Evolutionary conservation across 2,888 invertebrate genomes (phyloP).

Genomic region (Gerris lacustris): DNA sequence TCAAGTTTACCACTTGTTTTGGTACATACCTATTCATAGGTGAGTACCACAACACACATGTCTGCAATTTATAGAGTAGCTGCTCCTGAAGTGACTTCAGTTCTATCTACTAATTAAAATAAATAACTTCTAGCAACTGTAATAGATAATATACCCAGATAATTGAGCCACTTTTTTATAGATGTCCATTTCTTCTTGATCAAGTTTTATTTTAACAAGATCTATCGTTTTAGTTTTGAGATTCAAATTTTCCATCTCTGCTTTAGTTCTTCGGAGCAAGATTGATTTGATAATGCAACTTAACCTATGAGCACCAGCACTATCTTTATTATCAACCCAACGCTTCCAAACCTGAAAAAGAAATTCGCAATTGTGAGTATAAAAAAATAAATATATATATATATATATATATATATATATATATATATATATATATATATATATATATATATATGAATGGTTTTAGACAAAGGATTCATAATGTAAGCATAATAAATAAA

Average conservation of each 20-base stretch:
- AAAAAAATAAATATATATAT: conserved; percentile 12
- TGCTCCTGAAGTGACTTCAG: too few species aligned
- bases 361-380: background rate
- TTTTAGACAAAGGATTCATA: too few species aligned
- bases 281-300: conserved; percentile 71
- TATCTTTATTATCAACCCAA: conserved; percentile 76
- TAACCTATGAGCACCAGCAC: conserved; percentile 67
- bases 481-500: too few species aligned
- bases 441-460: too few species aligned
- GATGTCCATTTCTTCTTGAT: conserved; percentile 56
- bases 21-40: too few species aligned
- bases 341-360: conserved; percentile 65
- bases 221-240: conserved; percentile 51
- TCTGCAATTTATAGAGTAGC: too few species aligned
- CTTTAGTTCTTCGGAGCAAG: conserved; percentile 78
- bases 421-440: too few species aligned
- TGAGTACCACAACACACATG: too few species aligned
- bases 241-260: conserved; percentile 51
- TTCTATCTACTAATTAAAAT: too few species aligned
- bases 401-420: too few species aligned
- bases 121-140: too few species aligned
- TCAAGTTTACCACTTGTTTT: too few species aligned
- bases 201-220: conserved; percentile 49
- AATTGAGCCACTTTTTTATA: conserved; percentile 54
- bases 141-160: conserved; percentile 35